A percentile compares a stretch with the other conserved stretches of the same genome.
Conservation (phyloP, 2,113 vertebrate genomes). For the Pterocles orientalis region DNA sequence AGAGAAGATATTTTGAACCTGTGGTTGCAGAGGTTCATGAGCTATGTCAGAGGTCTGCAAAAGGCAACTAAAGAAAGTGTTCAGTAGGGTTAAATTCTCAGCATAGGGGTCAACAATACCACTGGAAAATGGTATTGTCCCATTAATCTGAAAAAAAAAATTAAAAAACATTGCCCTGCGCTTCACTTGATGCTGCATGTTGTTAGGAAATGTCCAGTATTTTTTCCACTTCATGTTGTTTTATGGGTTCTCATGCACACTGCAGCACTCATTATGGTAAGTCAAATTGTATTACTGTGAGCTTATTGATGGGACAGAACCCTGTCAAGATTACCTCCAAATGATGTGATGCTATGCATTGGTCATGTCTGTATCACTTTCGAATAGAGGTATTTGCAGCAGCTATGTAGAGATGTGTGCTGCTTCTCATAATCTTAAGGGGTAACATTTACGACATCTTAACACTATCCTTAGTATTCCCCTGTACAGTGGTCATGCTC, state of each 20-base stretch:
- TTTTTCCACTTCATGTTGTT: neutral
- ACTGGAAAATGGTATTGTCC: neutral
- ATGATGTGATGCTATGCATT: neutral
- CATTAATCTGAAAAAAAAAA: neutral
- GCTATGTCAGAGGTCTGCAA: neutral
- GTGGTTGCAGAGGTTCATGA: neutral
- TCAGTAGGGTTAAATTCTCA: neutral
- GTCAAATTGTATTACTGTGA: fast-evolving
- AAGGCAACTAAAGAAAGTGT: neutral
- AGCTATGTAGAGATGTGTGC: neutral
- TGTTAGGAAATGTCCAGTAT: neutral
- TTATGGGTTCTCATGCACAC: neutral
- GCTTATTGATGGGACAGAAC: neutral
- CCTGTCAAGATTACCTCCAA: neutral
- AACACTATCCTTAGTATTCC: neutral
- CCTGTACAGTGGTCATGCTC: neutral
- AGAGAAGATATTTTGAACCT: neutral
- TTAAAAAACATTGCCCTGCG: neutral
- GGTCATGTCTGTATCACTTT: neutral
- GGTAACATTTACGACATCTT: neutral
- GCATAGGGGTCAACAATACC: neutral
- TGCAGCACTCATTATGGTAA: neutral
- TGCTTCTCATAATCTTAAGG: neutral
- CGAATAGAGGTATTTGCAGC: neutral
- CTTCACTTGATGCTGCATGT: neutral